A percentile compares a stretch with the other conserved stretches of the same genome.
These are phyloP conservation scores for Python bivittatus DNA, from an alignment of 2,113 vertebrate genomes.

Conservation along the genomic window DNA sequence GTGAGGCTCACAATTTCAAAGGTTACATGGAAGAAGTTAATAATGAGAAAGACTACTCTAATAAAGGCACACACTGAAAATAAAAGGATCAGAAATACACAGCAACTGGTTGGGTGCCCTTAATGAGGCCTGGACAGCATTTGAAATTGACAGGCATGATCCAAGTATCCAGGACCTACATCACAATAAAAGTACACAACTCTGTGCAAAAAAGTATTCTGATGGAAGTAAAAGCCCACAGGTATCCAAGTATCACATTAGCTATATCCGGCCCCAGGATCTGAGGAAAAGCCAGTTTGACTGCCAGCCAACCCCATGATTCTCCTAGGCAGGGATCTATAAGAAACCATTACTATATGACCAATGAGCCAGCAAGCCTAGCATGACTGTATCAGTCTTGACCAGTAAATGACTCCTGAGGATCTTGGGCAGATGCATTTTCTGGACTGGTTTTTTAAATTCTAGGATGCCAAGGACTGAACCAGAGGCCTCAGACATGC, in stretches of 20 bases:
- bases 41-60: not conserved
- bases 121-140: not conserved
- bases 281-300: not conserved
- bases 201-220: not conserved
- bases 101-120: not conserved
- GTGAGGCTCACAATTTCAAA: not conserved
- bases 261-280: no score
- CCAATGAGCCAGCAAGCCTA: not conserved
- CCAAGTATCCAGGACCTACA: not conserved
- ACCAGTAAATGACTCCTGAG: not conserved
- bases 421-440: not conserved
- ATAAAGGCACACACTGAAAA: not conserved
- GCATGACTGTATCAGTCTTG: not conserved
- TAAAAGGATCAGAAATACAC: not conserved
- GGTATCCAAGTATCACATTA: no score
- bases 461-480: not conserved
- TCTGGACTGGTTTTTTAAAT: not conserved
- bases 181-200: not conserved
- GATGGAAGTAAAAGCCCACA: not conserved
- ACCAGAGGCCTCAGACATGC: slow-evolving; percentile 5
- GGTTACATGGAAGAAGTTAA: not conserved
- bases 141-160: not conserved
- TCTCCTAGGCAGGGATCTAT: not conserved
- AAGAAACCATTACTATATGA: not conserved
- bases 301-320: not conserved